Evolutionary conservation across 2,113 vertebrate genomes (phyloP).

Genomic region (Platysteira castanea): DNA sequence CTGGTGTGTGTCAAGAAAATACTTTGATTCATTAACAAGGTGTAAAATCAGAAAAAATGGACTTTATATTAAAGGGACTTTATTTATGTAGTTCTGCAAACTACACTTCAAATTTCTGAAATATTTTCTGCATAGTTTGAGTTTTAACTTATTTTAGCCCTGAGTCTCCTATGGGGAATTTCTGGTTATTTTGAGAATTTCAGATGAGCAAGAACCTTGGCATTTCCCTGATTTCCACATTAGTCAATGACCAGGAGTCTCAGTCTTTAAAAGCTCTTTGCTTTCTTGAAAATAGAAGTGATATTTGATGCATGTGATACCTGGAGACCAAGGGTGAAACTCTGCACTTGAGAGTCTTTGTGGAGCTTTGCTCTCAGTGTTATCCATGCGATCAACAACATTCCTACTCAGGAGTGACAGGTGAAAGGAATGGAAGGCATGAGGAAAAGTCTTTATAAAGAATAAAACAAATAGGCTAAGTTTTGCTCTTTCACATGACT

Average conservation of each 20-base stretch:
- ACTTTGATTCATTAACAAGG: background rate
- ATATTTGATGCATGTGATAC: background rate
- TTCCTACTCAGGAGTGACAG: background rate
- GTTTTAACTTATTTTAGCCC: background rate
- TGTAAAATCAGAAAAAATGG: background rate
- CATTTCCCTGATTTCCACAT: background rate
- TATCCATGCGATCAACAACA: background rate
- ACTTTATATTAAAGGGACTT: background rate
- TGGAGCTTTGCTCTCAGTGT: background rate
- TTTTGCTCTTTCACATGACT: background rate
- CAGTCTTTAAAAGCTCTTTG: background rate
- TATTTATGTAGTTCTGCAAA: background rate
- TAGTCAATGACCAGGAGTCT: background rate
- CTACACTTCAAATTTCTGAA: background rate
- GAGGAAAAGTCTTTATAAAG: background rate
- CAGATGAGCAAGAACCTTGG: background rate
- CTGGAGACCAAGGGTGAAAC: background rate
- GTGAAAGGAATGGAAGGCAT: constrained; percentile 3
- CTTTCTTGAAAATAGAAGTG: background rate
- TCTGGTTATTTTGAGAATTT: constrained; percentile 1
- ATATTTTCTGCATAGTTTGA: background rate
- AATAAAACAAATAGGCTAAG: background rate
- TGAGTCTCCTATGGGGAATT: background rate
- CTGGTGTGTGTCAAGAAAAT: background rate
- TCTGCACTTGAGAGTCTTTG: background rate